Percentiles rank a stretch among this genome's conserved stretches.
Evolutionary conservation across 2,797 vertebrate genomes (phyloP).

Genomic region (Paedocypris micromegethes): DNA sequence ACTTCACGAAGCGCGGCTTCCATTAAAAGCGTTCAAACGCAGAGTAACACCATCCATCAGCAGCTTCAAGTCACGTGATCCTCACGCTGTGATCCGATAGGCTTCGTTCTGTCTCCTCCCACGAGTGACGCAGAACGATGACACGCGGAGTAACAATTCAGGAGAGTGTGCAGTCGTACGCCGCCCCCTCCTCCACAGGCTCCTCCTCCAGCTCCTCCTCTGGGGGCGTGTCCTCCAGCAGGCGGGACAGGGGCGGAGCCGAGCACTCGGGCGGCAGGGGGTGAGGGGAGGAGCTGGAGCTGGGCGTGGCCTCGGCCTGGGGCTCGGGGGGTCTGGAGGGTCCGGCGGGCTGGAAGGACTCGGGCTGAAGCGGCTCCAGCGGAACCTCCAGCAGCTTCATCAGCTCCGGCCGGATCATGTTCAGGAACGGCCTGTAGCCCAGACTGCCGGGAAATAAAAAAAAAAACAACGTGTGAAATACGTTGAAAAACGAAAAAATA

Average conservation of each 20-base stretch:
- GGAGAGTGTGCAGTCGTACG: conserved; percentile 88
- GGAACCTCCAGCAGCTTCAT: conserved; percentile 80
- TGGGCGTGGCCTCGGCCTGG: conserved; percentile 76
- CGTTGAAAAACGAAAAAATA: background rate
- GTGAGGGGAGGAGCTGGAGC: conserved; percentile 62
- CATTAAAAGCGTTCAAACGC: too few species aligned
- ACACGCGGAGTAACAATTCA: conserved; percentile 56
- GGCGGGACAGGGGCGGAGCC: conserved; percentile 48
- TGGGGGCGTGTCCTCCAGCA: conserved; percentile 49
- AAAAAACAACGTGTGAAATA: background rate
- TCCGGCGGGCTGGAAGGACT: conserved; percentile 80
- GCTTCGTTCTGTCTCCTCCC: too few species aligned
- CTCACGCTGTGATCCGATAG: too few species aligned
- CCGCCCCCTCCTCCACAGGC: conserved; percentile 80
- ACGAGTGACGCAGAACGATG: too few species aligned
- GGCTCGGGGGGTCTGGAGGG: conserved; percentile 71
- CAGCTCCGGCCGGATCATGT: conserved; percentile 87
- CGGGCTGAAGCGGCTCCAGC: conserved; percentile 79
- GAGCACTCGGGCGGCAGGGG: conserved; percentile 67
- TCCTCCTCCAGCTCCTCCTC: conserved; percentile 71
- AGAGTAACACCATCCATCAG: too few species aligned
- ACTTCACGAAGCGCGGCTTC: too few species aligned
- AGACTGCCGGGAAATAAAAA: conserved; percentile 64
- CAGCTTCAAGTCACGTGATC: too few species aligned
- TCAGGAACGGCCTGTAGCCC: conserved; percentile 95